phyloP scores from a whole-genome alignment of 2,888 invertebrate genomes.

The Pollenia griseotomentosa region DNA sequence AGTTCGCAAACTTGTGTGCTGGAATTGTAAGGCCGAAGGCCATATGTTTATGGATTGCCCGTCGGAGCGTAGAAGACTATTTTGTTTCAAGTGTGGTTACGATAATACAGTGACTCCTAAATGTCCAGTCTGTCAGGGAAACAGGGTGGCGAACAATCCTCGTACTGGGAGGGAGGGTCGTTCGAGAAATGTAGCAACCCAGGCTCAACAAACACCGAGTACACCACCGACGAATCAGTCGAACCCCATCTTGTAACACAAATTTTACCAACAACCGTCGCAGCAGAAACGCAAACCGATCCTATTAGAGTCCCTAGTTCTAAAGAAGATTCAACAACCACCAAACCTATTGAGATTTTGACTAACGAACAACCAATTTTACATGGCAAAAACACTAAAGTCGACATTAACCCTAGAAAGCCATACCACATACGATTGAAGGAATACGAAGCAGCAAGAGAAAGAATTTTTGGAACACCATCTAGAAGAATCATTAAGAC shows the following conservation, averaged over 20 bases:
- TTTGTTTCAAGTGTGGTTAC: background rate
- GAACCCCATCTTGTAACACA: too few relatives aligned
- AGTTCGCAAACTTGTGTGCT: background rate
- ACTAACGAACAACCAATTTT: background rate
- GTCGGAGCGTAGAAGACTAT: background rate
- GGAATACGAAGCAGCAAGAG: background rate
- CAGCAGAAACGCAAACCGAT: background rate
- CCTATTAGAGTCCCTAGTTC: background rate
- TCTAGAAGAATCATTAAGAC: background rate
- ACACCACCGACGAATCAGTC: too few relatives aligned
- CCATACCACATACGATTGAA: background rate
- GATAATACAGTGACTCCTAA: constrained; percentile 11
- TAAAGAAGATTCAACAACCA: background rate
- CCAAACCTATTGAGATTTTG: background rate
- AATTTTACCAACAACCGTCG: background rate
- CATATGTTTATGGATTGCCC: constrained; percentile 13
- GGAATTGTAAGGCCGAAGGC: background rate
- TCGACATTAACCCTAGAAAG: background rate
- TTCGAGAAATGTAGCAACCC: constrained; percentile 7
- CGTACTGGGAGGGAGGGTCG: constrained; percentile 33
- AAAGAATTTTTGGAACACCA: background rate
- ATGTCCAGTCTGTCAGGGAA: constrained; percentile 27
- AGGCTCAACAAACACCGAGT: background rate
- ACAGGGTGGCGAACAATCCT: background rate
- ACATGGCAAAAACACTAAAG: background rate